Evolutionary conservation across 2,888 invertebrate species (phyloP), one percentile per base, ranked within the genome.

Genomic region (Ectemnius cavifrons): DNA sequence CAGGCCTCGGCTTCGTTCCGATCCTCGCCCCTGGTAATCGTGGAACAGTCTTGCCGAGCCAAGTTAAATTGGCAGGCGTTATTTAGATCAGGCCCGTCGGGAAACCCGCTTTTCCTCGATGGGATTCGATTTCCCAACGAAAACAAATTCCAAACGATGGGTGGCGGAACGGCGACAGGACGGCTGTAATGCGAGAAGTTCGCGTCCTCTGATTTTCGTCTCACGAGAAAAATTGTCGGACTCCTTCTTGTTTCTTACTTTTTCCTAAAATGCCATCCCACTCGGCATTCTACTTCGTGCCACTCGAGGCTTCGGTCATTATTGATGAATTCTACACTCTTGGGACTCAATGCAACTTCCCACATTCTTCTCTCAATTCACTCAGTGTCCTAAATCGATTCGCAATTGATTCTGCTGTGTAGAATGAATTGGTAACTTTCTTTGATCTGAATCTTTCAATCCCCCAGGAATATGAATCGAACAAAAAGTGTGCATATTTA

Each of bases 111-210:
- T 52, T 52, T 52, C n/a, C 52, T 52, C 8, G 52, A 5, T 61
- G n/a, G 52, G 28, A 58, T 67, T 37, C 67, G 61, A 69, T 61
- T 62, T 59, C 47, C n/a, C 0, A 16, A 56, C 28, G 64, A 62
- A 71, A 77, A 52, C 62, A 62, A 63, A 74, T 68, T 52, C n/a
- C 16, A 14, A 14, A 1, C 13, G 47, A n/a, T n/a, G 67, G 56
- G 2, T 23, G 23, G 23, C 23, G 23, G 23, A 23, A 23, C 23
- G 23, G 64, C 27, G 13, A 28, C n/a, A 23, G 58, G 46, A 56
- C 28, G 64, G 58, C 13, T 65, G 68, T 75, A 75, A 77, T 71
- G 63, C 68, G 65, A 63, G 62, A 72, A 77, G 69, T 72, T 72
- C 11, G 56, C 5, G n/a, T 58, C 5, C 61, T 8, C 57, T 60